Percentiles rank a stretch among this genome's conserved stretches.
These are phyloP conservation scores for Orientallactaga sibirica DNA, from an alignment of 2,797 vertebrate genomes.

Conservation along the genomic window DNA sequence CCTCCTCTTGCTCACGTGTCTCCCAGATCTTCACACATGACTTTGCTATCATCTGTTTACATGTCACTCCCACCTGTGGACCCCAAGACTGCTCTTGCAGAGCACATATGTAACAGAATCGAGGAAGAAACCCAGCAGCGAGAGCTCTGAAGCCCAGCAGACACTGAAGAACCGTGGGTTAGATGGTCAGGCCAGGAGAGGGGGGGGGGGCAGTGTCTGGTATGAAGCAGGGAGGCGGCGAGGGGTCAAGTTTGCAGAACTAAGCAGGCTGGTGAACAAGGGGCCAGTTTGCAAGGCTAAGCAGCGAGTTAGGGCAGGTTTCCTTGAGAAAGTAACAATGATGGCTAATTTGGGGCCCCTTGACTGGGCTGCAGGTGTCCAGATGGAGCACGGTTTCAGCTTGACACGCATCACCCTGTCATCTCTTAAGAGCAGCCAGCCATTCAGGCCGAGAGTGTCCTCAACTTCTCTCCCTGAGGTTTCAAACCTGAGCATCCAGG, in stretches of 20 bases:
- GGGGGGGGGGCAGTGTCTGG: not conserved
- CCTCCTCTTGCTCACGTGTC: not conserved
- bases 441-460: not conserved
- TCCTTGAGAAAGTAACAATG: not conserved
- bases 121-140: not conserved
- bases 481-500: not conserved
- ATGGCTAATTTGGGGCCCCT: not conserved
- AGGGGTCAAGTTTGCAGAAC: not conserved
- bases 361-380: not conserved
- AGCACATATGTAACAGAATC: fast-evolving
- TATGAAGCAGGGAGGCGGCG: not conserved
- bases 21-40: not conserved
- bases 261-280: not conserved
- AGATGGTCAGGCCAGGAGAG: not conserved
- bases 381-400: not conserved
- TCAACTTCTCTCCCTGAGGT: not conserved
- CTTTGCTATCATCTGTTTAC: fast-evolving
- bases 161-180: not conserved
- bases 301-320: too few species aligned
- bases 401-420: fast-evolving
- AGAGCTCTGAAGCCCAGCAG: fast-evolving
- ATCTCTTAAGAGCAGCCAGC: not conserved
- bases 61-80: not conserved
- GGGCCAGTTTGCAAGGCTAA: not conserved
- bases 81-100: not conserved